These are phyloP conservation scores for Eledone cirrhosa DNA, from an alignment of 2,888 invertebrate genomes.

Conservation along the genomic window DNA sequence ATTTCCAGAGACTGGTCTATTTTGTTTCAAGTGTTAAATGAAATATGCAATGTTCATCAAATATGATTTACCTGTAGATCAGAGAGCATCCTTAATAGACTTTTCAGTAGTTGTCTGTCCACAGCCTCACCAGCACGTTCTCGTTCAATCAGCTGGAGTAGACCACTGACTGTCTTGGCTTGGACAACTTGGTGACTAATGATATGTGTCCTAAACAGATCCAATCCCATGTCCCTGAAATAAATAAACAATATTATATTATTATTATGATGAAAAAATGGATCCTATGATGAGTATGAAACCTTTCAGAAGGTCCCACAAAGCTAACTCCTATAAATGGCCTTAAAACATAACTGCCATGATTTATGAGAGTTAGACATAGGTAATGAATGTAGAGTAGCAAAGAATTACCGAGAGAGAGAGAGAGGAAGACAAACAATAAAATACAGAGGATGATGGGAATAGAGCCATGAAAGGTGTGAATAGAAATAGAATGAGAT, in stretches of 20 bases:
- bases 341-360: not conserved
- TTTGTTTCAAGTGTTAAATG: no score
- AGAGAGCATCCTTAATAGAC: slow-evolving; percentile 92
- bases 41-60: slow-evolving; percentile 60
- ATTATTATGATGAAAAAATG: no score
- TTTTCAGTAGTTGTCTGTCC: slow-evolving; percentile 91
- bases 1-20: no score
- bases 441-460: no score
- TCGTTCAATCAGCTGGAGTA: slow-evolving; percentile 89
- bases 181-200: slow-evolving; percentile 85
- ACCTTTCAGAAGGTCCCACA: no score
- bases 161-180: slow-evolving; percentile 90
- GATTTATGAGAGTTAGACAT: no score
- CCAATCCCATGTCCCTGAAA: slow-evolving; percentile 93
- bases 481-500: no score
- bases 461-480: no score
- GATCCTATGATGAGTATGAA: no score
- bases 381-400: no score
- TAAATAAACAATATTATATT: not conserved
- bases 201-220: slow-evolving; percentile 92
- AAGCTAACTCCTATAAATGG: not conserved
- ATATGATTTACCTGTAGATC: slow-evolving; percentile 78
- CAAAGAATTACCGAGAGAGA: no score
- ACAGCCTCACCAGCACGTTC: slow-evolving; percentile 87
- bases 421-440: no score